These are phyloP conservation scores for Cynaeus angustus DNA, from an alignment of 2,888 invertebrate species.

Conservation along the genomic window DNA sequence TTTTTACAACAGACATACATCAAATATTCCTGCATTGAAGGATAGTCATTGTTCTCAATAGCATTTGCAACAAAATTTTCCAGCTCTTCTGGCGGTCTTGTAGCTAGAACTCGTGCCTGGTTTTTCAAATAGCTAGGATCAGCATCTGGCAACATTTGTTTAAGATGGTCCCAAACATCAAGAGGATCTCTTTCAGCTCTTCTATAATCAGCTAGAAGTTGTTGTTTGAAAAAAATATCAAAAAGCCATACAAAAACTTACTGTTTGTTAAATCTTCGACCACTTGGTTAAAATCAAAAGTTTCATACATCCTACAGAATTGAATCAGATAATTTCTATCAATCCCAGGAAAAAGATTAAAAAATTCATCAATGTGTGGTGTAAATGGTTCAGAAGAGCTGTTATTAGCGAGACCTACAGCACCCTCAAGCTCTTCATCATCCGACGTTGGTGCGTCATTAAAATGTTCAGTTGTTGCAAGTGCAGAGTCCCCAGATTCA, in stretches of 20 bases:
- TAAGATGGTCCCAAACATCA: slow-evolving; percentile 58
- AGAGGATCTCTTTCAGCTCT: slow-evolving; percentile 51
- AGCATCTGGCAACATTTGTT: slow-evolving; percentile 66
- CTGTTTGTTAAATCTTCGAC: slow-evolving; percentile 37
- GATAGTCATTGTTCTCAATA: slow-evolving; percentile 65
- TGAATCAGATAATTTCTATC: slow-evolving; percentile 44
- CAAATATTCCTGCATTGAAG: slow-evolving; percentile 67
- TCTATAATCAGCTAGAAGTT: slow-evolving; percentile 20
- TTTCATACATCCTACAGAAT: slow-evolving; percentile 35
- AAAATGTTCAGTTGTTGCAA: not conserved
- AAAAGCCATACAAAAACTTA: not conserved
- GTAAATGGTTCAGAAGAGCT: not conserved
- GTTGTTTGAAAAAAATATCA: not conserved
- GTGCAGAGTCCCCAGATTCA: slow-evolving; percentile 38
- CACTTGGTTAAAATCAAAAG: slow-evolving; percentile 35
- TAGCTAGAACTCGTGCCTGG: slow-evolving; percentile 61
- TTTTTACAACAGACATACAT: slow-evolving; percentile 58
- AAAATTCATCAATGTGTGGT: slow-evolving; percentile 27
- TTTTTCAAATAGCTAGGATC: slow-evolving; percentile 65
- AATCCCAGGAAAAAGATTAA: slow-evolving; percentile 51
- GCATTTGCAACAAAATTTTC: slow-evolving; percentile 62
- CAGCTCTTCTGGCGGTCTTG: slow-evolving; percentile 56
- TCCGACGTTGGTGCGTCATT: not conserved
- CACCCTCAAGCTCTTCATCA: slow-evolving; percentile 5
- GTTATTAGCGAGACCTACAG: slow-evolving; percentile 4